These are phyloP conservation scores for Desmophyllum pertusum DNA, from an alignment of 92 coral and sea anemone genomes.

Conservation along the genomic window DNA sequence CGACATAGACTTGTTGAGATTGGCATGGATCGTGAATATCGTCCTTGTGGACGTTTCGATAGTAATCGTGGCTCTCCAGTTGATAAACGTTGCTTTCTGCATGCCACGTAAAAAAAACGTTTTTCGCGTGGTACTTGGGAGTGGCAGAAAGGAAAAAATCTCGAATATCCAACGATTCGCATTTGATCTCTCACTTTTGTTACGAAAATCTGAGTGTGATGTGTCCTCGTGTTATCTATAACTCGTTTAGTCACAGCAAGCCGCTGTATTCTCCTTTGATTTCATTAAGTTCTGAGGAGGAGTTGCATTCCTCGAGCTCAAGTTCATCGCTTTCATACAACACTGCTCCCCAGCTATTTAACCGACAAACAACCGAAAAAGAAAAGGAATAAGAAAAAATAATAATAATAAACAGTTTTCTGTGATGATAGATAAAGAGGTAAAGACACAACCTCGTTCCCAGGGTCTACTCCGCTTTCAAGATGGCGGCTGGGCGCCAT, in stretches of 20 bases:
- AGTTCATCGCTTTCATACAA: conserved; percentile 46
- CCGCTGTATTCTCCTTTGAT: conserved; percentile 52
- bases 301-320: conserved; percentile 33
- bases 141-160: conserved; percentile 37
- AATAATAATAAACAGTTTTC: background rate
- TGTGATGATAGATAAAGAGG: background rate
- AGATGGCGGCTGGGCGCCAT: no score
- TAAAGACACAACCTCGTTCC: no score
- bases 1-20: conserved; percentile 53
- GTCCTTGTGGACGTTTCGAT: conserved; percentile 62
- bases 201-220: conserved; percentile 61
- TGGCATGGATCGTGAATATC: conserved; percentile 69
- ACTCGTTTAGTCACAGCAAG: conserved; percentile 25
- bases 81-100: conserved; percentile 72
- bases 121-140: conserved; percentile 63
- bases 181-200: conserved; percentile 79
- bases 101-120: conserved; percentile 62
- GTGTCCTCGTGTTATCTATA: conserved; percentile 45
- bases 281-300: conserved; percentile 59
- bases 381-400: background rate
- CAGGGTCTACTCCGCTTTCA: no score
- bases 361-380: conserved; percentile 9
- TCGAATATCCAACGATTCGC: conserved; percentile 56
- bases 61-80: conserved; percentile 63
- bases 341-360: conserved; percentile 57